phyloP scores from a whole-genome alignment of 2,113 vertebrate species.

The Epinephelus moara region DNA sequence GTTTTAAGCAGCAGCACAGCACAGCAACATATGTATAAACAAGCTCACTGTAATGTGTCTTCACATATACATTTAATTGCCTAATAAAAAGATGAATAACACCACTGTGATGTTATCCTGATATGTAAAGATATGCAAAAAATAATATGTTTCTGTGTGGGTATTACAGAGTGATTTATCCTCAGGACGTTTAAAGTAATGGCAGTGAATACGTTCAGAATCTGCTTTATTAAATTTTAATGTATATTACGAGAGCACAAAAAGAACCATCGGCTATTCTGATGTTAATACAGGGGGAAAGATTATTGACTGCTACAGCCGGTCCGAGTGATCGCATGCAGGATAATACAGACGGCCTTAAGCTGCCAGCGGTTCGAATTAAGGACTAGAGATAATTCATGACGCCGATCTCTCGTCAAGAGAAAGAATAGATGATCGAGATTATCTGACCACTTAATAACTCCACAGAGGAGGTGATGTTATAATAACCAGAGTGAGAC shows the following conservation, averaged over 20 bases:
- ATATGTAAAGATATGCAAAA: neutral
- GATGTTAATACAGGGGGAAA: slow-evolving; percentile 35
- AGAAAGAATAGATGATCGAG: slow-evolving; percentile 53
- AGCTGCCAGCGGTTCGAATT: slow-evolving; percentile 69
- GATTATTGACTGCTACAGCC: slow-evolving; percentile 39
- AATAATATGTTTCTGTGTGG: neutral
- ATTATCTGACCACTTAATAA: slow-evolving; percentile 57
- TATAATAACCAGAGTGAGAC: slow-evolving; percentile 10
- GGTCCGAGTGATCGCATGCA: slow-evolving; percentile 55
- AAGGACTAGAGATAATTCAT: slow-evolving; percentile 67
- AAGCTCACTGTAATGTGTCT: neutral
- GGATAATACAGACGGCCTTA: slow-evolving; percentile 62
- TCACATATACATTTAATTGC: neutral
- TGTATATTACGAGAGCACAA: neutral
- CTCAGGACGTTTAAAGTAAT: neutral
- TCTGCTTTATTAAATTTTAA: slow-evolving; percentile 24
- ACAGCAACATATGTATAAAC: no score
- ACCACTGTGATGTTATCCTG: neutral
- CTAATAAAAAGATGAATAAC: neutral
- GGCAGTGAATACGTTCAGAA: slow-evolving; percentile 5
- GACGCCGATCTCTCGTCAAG: slow-evolving; percentile 43
- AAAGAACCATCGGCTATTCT: slow-evolving; percentile 21
- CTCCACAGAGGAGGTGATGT: slow-evolving; percentile 39
- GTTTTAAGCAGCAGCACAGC: slow-evolving; percentile 14
- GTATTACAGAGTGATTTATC: slow-evolving; percentile 21